Percentiles rank a stretch among this genome's conserved stretches.
These are phyloP conservation scores for Mythimna albipuncta DNA, from an alignment of 2,888 invertebrate genomes.

Conservation along the genomic window DNA sequence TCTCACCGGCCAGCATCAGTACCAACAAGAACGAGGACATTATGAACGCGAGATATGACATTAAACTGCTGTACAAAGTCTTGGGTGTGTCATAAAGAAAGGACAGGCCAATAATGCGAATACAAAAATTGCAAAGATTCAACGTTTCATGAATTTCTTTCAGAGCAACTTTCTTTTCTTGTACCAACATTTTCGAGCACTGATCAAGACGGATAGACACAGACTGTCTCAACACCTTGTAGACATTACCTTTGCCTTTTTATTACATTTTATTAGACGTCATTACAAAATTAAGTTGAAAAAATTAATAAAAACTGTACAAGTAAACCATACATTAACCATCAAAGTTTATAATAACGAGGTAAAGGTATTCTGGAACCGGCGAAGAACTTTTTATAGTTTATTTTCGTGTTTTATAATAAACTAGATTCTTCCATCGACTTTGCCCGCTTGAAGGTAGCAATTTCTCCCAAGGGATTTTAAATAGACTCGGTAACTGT, in stretches of 20 bases:
- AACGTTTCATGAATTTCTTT: constrained; percentile 75
- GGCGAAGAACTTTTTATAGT: constrained; percentile 32
- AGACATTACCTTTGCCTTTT: not conserved
- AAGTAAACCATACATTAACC: constrained; percentile 32
- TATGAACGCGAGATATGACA: constrained; percentile 61
- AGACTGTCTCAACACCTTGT: not conserved
- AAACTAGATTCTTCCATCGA: constrained; percentile 13
- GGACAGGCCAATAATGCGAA: constrained; percentile 76
- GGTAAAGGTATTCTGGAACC: constrained; percentile 28
- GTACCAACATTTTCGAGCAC: constrained; percentile 22
- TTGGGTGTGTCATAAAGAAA: constrained; percentile 72
- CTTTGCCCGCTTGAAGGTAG: no score
- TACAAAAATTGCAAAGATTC: constrained; percentile 75
- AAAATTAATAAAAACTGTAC: constrained; percentile 1
- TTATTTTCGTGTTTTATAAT: constrained; percentile 20
- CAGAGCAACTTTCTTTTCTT: constrained; percentile 55
- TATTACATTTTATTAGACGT: not conserved
- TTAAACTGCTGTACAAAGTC: constrained; percentile 62
- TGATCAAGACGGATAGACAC: not conserved
- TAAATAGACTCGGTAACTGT: no score
- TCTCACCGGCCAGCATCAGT: constrained; percentile 73
- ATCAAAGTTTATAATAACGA: constrained; percentile 57
- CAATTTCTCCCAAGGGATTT: no score
- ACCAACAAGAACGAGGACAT: constrained; percentile 69
- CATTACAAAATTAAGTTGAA: constrained; percentile 3